phyloP scores from a whole-genome alignment of 2,797 vertebrate genomes.

The Myiothlypis chrysogaster region DNA sequence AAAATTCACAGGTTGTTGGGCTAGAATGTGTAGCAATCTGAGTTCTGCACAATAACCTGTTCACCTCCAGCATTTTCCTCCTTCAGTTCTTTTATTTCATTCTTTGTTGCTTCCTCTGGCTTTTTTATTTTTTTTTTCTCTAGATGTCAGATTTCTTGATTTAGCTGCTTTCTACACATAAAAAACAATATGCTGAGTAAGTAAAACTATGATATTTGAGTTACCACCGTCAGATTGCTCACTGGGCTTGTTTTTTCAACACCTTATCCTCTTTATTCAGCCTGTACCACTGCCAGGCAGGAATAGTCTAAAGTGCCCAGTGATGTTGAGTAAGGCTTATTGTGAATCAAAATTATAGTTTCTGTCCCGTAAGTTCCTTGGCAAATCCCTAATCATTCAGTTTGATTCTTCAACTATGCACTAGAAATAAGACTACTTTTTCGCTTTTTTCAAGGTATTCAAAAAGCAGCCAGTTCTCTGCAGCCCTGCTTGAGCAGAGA shows the following conservation, averaged over 20 bases:
- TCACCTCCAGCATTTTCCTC: not conserved
- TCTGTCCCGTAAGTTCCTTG: not conserved
- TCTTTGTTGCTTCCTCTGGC: not conserved
- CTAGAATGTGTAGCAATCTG: not conserved
- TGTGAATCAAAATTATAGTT: not conserved
- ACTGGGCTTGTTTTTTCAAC: not conserved
- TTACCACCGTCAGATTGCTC: not conserved
- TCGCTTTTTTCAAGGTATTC: not conserved
- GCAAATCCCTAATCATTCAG: not conserved
- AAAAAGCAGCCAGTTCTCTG: not conserved
- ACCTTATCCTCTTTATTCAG: not conserved
- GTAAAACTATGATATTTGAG: not conserved
- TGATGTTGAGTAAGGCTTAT: not conserved
- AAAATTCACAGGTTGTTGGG: no score
- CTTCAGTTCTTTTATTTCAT: not conserved
- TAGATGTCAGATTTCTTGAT: not conserved
- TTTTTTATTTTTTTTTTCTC: not conserved
- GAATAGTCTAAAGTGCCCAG: not conserved
- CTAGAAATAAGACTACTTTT: not conserved
- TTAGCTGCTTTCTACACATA: not conserved
- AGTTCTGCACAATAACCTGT: not conserved
- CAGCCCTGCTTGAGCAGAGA: not conserved
- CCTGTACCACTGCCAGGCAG: not conserved
- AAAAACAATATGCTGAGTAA: not conserved
- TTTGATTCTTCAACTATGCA: not conserved